A percentile compares a stretch with the other conserved stretches of the same genome.
These are phyloP conservation scores for Orcinus orca DNA, from an alignment of 2,113 vertebrate species.

Conservation along the genomic window DNA sequence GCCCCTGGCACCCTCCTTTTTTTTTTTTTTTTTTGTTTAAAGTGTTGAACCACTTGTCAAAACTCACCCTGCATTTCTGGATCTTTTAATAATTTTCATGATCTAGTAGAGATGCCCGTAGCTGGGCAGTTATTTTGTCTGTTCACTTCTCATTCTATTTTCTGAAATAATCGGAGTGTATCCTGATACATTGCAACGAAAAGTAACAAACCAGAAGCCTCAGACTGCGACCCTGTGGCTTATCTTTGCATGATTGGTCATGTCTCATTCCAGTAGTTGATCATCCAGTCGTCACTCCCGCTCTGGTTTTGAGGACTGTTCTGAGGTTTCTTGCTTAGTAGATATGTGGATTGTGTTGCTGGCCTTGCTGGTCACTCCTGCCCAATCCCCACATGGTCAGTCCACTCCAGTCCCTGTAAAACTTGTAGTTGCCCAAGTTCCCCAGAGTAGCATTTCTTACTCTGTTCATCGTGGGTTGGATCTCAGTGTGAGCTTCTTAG, in stretches of 20 bases:
- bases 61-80: not conserved
- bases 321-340: not conserved
- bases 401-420: not conserved
- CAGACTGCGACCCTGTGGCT: fast-evolving
- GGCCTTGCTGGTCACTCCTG: not conserved
- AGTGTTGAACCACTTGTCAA: not conserved
- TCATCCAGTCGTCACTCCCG: not conserved
- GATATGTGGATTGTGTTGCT: not conserved
- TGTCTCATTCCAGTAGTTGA: not conserved
- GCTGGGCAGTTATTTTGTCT: not conserved
- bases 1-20: not conserved
- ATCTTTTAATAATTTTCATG: not conserved
- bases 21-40: no score
- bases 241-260: fast-evolving
- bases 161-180: not conserved
- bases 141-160: not conserved
- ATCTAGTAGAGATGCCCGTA: not conserved
- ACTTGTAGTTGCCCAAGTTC: not conserved
- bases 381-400: fast-evolving
- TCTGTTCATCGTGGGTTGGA: not conserved
- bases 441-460: not conserved
- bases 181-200: not conserved
- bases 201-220: not conserved
- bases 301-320: not conserved
- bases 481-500: not conserved